Evolutionary conservation across 2,113 vertebrate genomes (phyloP).

Genomic region (Typhlomys cinereus): DNA sequence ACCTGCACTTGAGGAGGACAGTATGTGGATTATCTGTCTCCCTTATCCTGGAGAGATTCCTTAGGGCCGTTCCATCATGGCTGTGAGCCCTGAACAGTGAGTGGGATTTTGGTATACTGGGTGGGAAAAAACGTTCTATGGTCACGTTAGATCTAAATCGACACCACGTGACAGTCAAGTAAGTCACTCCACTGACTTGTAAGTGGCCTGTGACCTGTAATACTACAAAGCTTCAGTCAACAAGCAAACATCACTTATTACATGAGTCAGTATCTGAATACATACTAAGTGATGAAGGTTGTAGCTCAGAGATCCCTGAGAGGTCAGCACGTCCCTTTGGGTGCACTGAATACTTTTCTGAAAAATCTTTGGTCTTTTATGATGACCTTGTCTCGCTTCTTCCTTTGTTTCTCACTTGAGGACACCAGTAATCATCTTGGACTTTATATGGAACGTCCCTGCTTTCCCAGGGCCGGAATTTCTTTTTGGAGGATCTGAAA

Average conservation of each 20-base stretch:
- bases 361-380: neutral
- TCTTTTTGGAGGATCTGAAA: constrained; percentile 56
- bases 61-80: neutral
- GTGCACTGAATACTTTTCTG: neutral
- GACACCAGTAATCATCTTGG: constrained; percentile 45
- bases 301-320: neutral
- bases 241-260: neutral
- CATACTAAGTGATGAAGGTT: neutral
- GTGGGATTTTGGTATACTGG: too few species aligned
- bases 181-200: neutral
- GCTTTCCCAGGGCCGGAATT: constrained; percentile 1
- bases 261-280: neutral
- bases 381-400: neutral
- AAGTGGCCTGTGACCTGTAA: neutral
- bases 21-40: too few species aligned
- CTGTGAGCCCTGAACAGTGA: neutral
- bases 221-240: neutral
- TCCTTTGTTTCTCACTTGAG: constrained; percentile 25
- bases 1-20: rapidly evolving
- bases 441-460: constrained; percentile 48
- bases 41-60: neutral
- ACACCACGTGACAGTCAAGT: rapidly evolving
- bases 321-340: neutral
- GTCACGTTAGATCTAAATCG: neutral
- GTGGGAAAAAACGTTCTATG: neutral